Base-by-base conservation (phyloP, 2,888 invertebrate species). In the Cerastoderma edule region DNA sequence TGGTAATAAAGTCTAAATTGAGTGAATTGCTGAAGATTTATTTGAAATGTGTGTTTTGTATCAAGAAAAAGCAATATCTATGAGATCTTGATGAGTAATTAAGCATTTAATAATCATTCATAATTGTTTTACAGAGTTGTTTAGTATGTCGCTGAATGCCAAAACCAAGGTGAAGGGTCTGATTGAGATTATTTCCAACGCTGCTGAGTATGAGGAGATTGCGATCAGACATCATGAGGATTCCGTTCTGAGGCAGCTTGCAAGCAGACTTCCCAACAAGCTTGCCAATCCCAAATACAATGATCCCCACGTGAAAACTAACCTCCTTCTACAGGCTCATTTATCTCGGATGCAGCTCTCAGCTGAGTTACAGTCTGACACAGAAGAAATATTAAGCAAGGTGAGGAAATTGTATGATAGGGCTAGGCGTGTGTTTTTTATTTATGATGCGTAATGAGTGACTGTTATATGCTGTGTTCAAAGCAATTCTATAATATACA, bases 141-240 rank as follows among this genome's bases (percentile, higher is more conserved):
- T 99, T 95, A 98, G 98, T 90, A 95, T 99, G 89, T 99, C 99
- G 0, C 94, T 99, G 63, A 99, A 98, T 86, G 97, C 95, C 88
- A 99, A 99, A 94, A 99, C 99, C 0, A 99, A 99, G 94, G 97
- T 99, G 77, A 95, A 98, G 16, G 99, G 99, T 1, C 94, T 99
- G 10, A 94, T 99, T 88, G 99, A 99, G 94, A 99, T 99, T 91
- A 98, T 99, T 80, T 97, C 99, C 0, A 98, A 97, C 1, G 99
- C 99, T 0, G 97, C 98, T 0, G 99, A 99, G 93, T 99, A 98
- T 93, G 97, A 98, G 79, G 96, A 96, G 86, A 95, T 99, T 70
- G 96, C 97, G 46, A 98, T 99, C 69, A 93, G 99, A 10, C 99
- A 99, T 91, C 96, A 97, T 10, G 99, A 99, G 93, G 99, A 99